Evolutionary conservation across 2,113 vertebrate genomes (phyloP), one percentile per base, ranked within the genome.

Genomic region (Cynoglossus semilaevis): DNA sequence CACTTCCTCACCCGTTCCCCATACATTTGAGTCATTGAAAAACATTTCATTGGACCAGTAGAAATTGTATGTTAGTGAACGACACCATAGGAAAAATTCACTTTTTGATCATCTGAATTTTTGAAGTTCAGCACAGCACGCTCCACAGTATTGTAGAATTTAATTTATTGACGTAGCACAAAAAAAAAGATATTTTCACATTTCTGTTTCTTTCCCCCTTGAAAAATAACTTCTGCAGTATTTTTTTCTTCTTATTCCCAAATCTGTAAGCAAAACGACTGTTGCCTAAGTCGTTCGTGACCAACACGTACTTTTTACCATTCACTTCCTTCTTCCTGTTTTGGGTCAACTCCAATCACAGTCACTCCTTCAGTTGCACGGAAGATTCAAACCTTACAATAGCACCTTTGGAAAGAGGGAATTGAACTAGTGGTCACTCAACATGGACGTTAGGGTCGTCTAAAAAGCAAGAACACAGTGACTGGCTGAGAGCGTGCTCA

Each of bases 351-450:
- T 78, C 75, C 45, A 51, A 51, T 85, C 62, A 63, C 67, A 67
- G 70, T 82, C 71, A 59, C 68, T 81, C 51, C 67, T 72, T 79
- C 83, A 90, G 89, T 88, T 86, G 85, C 88, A 88, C 83, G 84
- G 77, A 89, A 89, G 81, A 85, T 64, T 72, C 51, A 83, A 84
- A 81, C 79, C 70, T 81, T 41, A 84, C 46, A 64, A 78, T 88
- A 91, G 90, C 91, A 91, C 88, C 89, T 85, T 90, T 77, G 51
- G 65, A 76, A 43, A 71, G 75, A 60, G 72, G 72, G 73, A 76
- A 75, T 72, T 69, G 37, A 77, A 62, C 65, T 69, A 83, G 44
- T 45, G 57, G 49, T 63, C 58, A 70, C 68, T 59, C 36, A 19
- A 67, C 58, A 66, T 13, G 36, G 42, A 76, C 73, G 74, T 51